phyloP scores from a whole-genome alignment of 2,113 vertebrate genomes.

The Daphoenositta chrysoptera region DNA sequence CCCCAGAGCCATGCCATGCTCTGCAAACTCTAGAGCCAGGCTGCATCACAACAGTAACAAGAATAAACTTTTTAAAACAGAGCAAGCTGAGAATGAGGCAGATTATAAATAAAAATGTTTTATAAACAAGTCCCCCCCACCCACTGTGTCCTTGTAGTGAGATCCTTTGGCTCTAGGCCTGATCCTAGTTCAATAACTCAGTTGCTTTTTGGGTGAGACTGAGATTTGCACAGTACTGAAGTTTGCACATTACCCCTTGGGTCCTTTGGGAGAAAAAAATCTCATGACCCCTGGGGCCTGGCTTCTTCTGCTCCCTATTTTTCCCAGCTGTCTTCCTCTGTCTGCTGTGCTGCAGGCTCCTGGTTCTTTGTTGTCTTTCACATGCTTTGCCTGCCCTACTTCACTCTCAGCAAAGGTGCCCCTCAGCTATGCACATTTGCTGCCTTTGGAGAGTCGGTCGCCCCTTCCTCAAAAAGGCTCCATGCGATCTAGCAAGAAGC shows the following conservation, averaged over 20 bases:
- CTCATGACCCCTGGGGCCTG: neutral
- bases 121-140: neutral
- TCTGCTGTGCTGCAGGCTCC: neutral
- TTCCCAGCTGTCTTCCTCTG: conserved; percentile 1
- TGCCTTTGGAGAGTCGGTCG: neutral
- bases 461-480: neutral
- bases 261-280: neutral
- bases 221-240: neutral
- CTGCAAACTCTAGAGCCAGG: neutral
- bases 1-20: neutral
- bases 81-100: neutral
- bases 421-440: neutral
- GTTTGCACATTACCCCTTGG: neutral
- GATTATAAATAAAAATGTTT: neutral
- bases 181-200: neutral
- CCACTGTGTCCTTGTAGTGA: neutral
- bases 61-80: neutral
- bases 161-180: neutral
- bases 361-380: neutral
- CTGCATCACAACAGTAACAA: neutral
- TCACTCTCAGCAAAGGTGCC: neutral
- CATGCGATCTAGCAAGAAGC: rapidly evolving
- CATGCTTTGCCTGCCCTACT: neutral
- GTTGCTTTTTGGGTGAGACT: neutral
- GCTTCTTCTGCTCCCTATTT: neutral